Conservation (phyloP, 2,113 vertebrate species). For the Nicator chloris region DNA sequence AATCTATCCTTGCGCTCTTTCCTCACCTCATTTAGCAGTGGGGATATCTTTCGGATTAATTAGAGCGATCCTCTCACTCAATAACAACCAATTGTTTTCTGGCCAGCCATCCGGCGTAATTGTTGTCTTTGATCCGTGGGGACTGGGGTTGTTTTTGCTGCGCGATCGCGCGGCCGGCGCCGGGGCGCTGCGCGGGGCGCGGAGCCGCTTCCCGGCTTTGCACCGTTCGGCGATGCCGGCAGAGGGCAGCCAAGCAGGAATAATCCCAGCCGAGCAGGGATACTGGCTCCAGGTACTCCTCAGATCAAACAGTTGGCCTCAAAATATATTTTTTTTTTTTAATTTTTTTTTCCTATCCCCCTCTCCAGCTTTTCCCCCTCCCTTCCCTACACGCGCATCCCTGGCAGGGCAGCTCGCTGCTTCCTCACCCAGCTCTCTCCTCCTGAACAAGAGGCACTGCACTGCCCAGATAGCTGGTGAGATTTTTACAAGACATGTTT, state of each 20-base stretch:
- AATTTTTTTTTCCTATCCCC: rapidly evolving
- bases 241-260: slow-evolving; percentile 83
- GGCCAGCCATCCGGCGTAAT: slow-evolving; percentile 32
- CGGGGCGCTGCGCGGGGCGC: background rate
- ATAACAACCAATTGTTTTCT: slow-evolving; percentile 64
- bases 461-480: background rate
- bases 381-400: slow-evolving; percentile 6
- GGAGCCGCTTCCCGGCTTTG: background rate
- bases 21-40: slow-evolving; percentile 71
- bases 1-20: slow-evolving; percentile 33
- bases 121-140: slow-evolving; percentile 53
- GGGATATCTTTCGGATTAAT: slow-evolving; percentile 72
- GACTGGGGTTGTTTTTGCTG: slow-evolving; percentile 6
- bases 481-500: slow-evolving; percentile 26
- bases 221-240: slow-evolving; percentile 69
- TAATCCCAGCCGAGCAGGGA: slow-evolving; percentile 67
- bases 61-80: slow-evolving; percentile 54
- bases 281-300: slow-evolving; percentile 46
- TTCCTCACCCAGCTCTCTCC: slow-evolving; percentile 37
- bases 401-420: slow-evolving; percentile 42
- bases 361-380: background rate
- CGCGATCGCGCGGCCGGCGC: slow-evolving; percentile 27
- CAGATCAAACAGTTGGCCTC: slow-evolving; percentile 50
- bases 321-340: background rate
- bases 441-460: background rate